Conservation (phyloP, 2,888 invertebrate genomes). For the Idaea straminata region DNA sequence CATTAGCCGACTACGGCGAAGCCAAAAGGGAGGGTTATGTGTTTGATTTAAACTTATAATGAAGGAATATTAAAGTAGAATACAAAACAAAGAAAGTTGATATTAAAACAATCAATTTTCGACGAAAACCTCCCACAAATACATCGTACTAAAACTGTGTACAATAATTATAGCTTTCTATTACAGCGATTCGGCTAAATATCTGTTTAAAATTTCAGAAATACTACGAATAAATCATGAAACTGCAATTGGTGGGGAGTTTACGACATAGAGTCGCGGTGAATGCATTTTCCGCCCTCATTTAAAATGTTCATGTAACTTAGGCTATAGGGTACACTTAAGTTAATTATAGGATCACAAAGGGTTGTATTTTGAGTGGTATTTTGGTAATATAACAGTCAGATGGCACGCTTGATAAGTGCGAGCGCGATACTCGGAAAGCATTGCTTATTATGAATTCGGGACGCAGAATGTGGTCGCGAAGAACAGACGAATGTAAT, state of each 20-base stretch:
- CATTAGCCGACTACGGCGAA: too few relatives aligned
- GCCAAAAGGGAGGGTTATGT: too few relatives aligned
- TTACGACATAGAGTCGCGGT: conserved; percentile 60
- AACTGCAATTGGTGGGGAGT: conserved; percentile 64
- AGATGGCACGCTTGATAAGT: conserved; percentile 78
- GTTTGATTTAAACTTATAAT: too few relatives aligned
- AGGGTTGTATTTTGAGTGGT: conserved; percentile 74
- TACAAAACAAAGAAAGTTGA: neutral
- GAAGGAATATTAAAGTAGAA: too few relatives aligned
- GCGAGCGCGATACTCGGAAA: conserved; percentile 73
- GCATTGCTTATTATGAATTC: conserved; percentile 73
- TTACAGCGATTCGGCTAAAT: conserved; percentile 13
- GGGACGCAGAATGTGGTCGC: conserved; percentile 62
- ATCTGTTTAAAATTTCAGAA: conserved; percentile 23
- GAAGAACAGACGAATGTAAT: conserved; percentile 75
- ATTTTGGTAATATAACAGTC: conserved; percentile 79
- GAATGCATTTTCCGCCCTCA: conserved; percentile 72
- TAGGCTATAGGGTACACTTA: conserved; percentile 61
- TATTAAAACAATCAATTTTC: neutral
- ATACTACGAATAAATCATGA: conserved; percentile 52
- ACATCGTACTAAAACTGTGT: neutral
- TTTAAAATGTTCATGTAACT: conserved; percentile 60
- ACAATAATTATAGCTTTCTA: conserved; percentile 2
- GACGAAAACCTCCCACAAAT: neutral
- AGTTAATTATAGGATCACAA: conserved; percentile 76